Conservation (phyloP, 2,888 invertebrate species). For the Cotesia congregata region DNA sequence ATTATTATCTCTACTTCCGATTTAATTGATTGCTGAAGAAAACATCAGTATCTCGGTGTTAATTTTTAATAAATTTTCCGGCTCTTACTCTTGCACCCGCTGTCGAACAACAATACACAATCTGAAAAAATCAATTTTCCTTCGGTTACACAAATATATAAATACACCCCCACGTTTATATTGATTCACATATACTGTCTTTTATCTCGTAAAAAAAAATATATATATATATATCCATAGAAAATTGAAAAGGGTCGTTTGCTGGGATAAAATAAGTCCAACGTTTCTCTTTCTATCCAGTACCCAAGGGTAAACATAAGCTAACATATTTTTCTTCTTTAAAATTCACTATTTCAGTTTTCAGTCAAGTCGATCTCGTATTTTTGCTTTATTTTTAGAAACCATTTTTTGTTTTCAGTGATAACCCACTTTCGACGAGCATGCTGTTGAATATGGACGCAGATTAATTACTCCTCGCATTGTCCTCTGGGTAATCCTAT, state of each 20-base stretch:
- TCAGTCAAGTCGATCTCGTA: too few species aligned
- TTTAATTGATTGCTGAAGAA: not conserved
- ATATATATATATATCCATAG: constrained; percentile 33
- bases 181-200: not conserved
- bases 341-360: not conserved
- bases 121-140: constrained; percentile 13
- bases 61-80: not conserved
- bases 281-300: constrained; percentile 20
- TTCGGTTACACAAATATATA: not conserved
- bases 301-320: constrained; percentile 23
- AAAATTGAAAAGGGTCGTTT: constrained; percentile 42
- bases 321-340: constrained; percentile 18
- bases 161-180: not conserved
- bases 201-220: constrained; percentile 7
- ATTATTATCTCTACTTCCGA: not conserved
- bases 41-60: too few species aligned
- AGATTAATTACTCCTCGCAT: constrained; percentile 13
- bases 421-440: not conserved
- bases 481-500: constrained; percentile 23
- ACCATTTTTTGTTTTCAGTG: not conserved
- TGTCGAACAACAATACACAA: not conserved
- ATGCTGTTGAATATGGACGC: not conserved
- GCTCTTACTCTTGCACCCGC: not conserved
- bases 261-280: constrained; percentile 33
- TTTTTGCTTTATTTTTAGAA: not conserved